phyloP scores from a whole-genome alignment of 2,797 vertebrate genomes.

The Bucorvus abyssinicus region DNA sequence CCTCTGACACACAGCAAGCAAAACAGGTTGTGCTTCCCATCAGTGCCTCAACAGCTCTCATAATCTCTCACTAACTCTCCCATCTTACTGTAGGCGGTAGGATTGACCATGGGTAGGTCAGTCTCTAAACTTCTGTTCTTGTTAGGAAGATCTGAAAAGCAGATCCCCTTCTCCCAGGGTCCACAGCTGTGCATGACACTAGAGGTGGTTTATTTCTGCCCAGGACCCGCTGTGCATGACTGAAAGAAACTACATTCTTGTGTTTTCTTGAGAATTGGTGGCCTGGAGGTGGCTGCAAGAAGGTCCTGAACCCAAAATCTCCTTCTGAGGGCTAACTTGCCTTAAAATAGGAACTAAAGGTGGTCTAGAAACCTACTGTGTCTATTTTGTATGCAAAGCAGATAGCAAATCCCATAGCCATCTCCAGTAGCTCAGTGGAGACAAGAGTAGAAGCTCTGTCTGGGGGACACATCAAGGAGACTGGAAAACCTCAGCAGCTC shows the following conservation, averaged over 20 bases:
- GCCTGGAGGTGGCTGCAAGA: neutral
- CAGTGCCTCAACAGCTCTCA: neutral
- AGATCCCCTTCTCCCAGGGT: neutral
- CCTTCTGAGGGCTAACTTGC: neutral
- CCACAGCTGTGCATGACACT: neutral
- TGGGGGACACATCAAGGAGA: neutral
- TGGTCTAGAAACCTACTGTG: neutral
- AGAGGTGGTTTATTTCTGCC: neutral
- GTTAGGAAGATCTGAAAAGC: neutral
- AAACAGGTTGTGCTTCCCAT: neutral
- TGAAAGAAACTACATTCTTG: neutral
- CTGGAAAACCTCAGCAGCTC: neutral
- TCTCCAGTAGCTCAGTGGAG: neutral
- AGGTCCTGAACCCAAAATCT: neutral
- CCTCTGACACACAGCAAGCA: fast-evolving
- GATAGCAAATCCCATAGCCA: neutral
- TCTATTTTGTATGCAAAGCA: neutral
- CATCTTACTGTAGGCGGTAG: neutral
- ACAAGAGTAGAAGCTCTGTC: too few relatives aligned
- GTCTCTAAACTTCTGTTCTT: neutral
- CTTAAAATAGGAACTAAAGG: neutral
- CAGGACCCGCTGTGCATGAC: fast-evolving
- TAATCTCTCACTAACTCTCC: neutral
- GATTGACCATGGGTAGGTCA: neutral
- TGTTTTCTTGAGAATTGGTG: neutral